These are phyloP conservation scores for Nemurella pictetii DNA, from an alignment of 2,888 invertebrate species.

Conservation along the genomic window DNA sequence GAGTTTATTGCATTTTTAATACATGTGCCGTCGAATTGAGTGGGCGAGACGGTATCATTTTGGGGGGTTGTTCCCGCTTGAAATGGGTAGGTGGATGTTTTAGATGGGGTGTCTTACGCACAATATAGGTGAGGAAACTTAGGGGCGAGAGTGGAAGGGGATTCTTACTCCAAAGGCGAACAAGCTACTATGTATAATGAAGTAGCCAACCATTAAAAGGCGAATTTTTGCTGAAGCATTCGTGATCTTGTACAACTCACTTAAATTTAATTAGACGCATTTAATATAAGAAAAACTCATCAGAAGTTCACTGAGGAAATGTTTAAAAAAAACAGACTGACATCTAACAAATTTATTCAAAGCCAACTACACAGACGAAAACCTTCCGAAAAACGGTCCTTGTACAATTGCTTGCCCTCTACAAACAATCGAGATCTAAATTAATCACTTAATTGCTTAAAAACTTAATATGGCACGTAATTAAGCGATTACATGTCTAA, in stretches of 20 bases:
- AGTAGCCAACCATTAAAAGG: too few species aligned
- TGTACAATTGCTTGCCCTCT: not conserved
- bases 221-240: not conserved
- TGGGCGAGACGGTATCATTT: too few species aligned
- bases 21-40: too few species aligned
- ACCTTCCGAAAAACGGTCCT: not conserved
- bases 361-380: not conserved
- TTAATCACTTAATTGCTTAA: not conserved
- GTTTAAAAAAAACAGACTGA: not conserved
- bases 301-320: not conserved
- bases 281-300: not conserved
- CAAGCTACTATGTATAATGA: too few species aligned
- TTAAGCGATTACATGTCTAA: constrained; percentile 15
- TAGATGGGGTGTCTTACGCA: too few species aligned
- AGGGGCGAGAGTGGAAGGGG: too few species aligned
- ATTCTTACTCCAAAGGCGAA: too few species aligned
- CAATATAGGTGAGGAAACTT: too few species aligned
- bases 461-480: not conserved
- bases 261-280: not conserved
- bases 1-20: too few species aligned
- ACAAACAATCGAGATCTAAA: not conserved
- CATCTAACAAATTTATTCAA: not conserved
- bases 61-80: too few species aligned
- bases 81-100: too few species aligned
- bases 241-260: not conserved